Percentiles rank a stretch among this genome's conserved stretches.
These are phyloP conservation scores for Odontomachus brunneus DNA, from an alignment of 1,140 invertebrate genomes.

Conservation along the genomic window DNA sequence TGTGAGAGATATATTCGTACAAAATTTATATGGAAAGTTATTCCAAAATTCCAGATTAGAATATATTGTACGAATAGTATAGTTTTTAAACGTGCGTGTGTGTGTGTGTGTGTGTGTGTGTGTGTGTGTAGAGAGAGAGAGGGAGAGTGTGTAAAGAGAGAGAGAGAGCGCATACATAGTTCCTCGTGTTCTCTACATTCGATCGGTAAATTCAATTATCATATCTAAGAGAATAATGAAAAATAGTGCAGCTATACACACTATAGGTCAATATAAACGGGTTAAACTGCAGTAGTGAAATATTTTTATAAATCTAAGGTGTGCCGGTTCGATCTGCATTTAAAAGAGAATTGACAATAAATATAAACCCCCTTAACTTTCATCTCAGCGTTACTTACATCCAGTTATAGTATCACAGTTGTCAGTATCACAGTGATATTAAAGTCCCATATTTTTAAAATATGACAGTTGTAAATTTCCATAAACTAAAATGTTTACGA, in stretches of 20 bases:
- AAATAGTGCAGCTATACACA: conserved; percentile 36
- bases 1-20: conserved; percentile 24
- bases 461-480: conserved; percentile 27
- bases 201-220: conserved; percentile 24
- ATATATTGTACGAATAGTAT: conserved; percentile 40
- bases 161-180: conserved; percentile 29
- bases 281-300: conserved; percentile 50
- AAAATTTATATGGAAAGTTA: conserved; percentile 28
- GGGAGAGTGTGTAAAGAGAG: too few relatives aligned
- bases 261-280: conserved; percentile 39
- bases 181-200: conserved; percentile 46
- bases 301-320: conserved; percentile 66
- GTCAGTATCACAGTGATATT: neutral
- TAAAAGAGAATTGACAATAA: conserved; percentile 71
- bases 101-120: too few relatives aligned
- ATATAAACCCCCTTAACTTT: conserved; percentile 33
- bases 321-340: conserved; percentile 60
- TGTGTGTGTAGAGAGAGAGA: too few relatives aligned
- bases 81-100: conserved; percentile 44
- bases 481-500: conserved; percentile 35
- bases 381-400: neutral
- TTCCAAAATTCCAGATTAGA: conserved; percentile 23
- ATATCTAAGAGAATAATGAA: conserved; percentile 28
- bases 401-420: conserved; percentile 7
- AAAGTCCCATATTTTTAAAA: conserved; percentile 53